phyloP scores from a whole-genome alignment of 2,888 invertebrate species.

The Thymelicus sylvestris region DNA sequence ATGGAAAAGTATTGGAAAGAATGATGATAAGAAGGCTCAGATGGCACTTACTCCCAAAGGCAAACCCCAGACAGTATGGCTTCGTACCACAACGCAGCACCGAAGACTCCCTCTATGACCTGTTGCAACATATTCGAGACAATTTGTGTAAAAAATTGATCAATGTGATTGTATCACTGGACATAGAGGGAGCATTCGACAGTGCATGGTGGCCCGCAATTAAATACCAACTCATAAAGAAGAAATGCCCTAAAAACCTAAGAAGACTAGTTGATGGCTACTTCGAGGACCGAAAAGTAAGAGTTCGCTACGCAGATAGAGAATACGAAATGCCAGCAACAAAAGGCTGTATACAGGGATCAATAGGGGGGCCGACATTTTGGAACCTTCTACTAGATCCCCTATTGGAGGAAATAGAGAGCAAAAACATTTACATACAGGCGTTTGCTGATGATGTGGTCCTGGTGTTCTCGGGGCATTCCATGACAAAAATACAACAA shows the following conservation, averaged over 20 bases:
- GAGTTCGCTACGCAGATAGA: too few relatives aligned
- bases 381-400: not conserved
- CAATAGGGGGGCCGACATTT: not conserved
- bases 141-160: not conserved
- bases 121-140: constrained; percentile 8
- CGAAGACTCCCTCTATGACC: constrained; percentile 39
- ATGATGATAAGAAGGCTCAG: constrained; percentile 24
- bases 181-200: too few relatives aligned
- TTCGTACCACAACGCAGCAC: constrained; percentile 38
- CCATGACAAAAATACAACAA: not conserved
- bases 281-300: not conserved
- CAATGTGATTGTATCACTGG: not conserved
- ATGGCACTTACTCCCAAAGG: constrained; percentile 35
- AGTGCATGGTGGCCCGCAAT: too few relatives aligned
- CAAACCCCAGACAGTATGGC: constrained; percentile 38
- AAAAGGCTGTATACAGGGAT: not conserved
- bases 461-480: not conserved
- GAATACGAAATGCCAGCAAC: not conserved
- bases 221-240: too few relatives aligned
- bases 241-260: not conserved
- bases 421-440: not conserved
- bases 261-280: not conserved
- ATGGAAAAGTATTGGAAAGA: constrained; percentile 31
- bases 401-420: not conserved
- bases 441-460: not conserved